A percentile compares a stretch with the other conserved stretches of the same genome.
Conservation (phyloP, 2,888 invertebrate species). For the Leucophenga maculata region DNA sequence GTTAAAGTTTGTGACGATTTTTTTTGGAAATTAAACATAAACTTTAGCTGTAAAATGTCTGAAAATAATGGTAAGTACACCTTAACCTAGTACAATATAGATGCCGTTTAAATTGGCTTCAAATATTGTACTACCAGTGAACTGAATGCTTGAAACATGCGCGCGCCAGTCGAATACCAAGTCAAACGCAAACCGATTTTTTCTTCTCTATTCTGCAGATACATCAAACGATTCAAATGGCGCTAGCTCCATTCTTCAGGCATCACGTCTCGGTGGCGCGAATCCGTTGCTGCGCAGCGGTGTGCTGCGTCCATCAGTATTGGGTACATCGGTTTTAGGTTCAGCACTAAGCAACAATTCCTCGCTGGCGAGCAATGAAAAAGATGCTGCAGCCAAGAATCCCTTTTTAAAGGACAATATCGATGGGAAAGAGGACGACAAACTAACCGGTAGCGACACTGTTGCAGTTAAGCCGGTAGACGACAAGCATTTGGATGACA, state of each 20-base stretch:
- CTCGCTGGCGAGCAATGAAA: conserved; percentile 41
- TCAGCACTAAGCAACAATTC: conserved; percentile 36
- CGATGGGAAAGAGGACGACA: conserved; percentile 51
- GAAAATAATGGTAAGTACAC: conserved; percentile 69
- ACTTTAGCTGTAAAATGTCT: conserved; percentile 57
- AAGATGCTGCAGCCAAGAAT: conserved; percentile 52
- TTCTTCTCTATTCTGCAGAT: conserved; percentile 52
- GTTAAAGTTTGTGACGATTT: too few relatives aligned
- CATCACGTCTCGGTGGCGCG: conserved; percentile 59
- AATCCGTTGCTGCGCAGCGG: conserved; percentile 56
- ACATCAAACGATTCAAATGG: conserved; percentile 69
- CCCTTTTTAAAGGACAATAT: conserved; percentile 67
- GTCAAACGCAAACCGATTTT: background rate
- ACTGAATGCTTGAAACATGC: background rate
- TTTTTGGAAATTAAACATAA: too few relatives aligned
- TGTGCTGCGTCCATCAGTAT: conserved; percentile 67
- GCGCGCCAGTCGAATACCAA: conserved; percentile 7
- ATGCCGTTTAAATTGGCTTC: background rate
- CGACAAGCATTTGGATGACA: conserved; percentile 32
- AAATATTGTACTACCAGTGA: background rate
- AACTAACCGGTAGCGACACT: conserved; percentile 23
- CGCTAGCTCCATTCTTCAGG: conserved; percentile 59
- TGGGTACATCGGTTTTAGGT: conserved; percentile 61
- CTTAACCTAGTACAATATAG: background rate
- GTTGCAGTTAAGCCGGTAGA: background rate